These are phyloP conservation scores for Tachypleus tridentatus DNA, from an alignment of 1,140 invertebrate genomes.

Conservation along the genomic window DNA sequence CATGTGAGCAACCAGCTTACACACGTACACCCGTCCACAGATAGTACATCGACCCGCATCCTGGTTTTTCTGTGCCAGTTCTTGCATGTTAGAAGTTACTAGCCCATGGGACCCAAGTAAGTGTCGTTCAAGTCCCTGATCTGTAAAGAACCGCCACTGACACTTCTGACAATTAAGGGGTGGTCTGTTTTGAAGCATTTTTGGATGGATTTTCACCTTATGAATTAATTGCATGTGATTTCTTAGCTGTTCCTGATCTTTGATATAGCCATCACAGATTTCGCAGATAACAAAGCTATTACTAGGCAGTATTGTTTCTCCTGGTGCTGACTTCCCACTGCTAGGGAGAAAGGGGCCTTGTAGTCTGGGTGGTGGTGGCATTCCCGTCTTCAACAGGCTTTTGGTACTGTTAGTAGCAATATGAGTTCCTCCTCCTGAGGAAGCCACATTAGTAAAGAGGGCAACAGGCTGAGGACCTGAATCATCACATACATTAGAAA, in stretches of 20 bases:
- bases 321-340: not conserved
- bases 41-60: slow-evolving; percentile 86
- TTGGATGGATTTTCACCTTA: slow-evolving; percentile 87
- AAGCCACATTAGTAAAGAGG: slow-evolving; percentile 13
- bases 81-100: slow-evolving; percentile 90
- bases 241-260: slow-evolving; percentile 78
- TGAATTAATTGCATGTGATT: slow-evolving; percentile 96
- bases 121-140: slow-evolving; percentile 82
- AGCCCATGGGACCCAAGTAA: slow-evolving; percentile 82
- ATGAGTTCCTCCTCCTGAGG: too few species aligned
- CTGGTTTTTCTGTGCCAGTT: slow-evolving; percentile 86
- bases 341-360: not conserved
- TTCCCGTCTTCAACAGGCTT: not conserved
- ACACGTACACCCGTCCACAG: slow-evolving; percentile 84
- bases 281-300: slow-evolving; percentile 71
- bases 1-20: slow-evolving; percentile 81
- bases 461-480: slow-evolving; percentile 13
- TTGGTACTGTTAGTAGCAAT: not conserved
- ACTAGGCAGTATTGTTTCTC: not conserved
- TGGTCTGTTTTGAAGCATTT: slow-evolving; percentile 88
- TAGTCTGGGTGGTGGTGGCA: not conserved
- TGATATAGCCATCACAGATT: slow-evolving; percentile 89
- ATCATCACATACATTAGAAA: too few species aligned
- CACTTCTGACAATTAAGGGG: slow-evolving; percentile 92
- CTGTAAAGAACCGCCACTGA: slow-evolving; percentile 73